Percentiles rank a stretch among this genome's conserved stretches.
These are phyloP conservation scores for Anthopleura sola DNA, from an alignment of 64 coral and sea anemone species.

Conservation along the genomic window DNA sequence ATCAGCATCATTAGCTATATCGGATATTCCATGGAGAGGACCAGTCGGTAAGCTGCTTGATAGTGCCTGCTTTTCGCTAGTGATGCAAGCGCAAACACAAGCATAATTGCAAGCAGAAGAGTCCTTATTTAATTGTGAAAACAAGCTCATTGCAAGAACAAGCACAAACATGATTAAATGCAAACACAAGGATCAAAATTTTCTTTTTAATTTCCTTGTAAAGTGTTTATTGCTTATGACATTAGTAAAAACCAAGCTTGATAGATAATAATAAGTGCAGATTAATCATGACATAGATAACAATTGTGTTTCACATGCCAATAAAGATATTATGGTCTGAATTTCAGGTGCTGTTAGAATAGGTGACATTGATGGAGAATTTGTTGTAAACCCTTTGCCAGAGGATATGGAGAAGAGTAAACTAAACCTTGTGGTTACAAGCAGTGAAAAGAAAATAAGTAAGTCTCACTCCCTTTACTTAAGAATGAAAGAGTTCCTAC, in stretches of 20 bases:
- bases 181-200: too few relatives aligned
- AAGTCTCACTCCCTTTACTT: conserved; percentile 7
- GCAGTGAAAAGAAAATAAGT: conserved; percentile 73
- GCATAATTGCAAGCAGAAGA: too few relatives aligned
- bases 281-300: too few relatives aligned
- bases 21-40: conserved; percentile 54
- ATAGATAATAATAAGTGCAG: too few relatives aligned
- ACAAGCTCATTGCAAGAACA: too few relatives aligned
- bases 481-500: too few relatives aligned
- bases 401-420: conserved; percentile 54
- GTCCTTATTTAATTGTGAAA: too few relatives aligned
- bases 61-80: background rate
- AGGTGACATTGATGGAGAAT: conserved; percentile 66
- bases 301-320: background rate
- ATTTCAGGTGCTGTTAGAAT: conserved; percentile 60
- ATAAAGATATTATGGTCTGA: background rate
- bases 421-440: conserved; percentile 69
- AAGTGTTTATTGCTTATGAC: too few relatives aligned
- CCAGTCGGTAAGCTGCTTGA: conserved; percentile 15
- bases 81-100: too few relatives aligned
- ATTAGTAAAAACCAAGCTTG: too few relatives aligned
- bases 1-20: conserved; percentile 40
- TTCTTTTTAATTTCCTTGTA: too few relatives aligned
- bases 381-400: conserved; percentile 63
- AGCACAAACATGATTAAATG: too few relatives aligned